Evolutionary conservation across 1,140 invertebrate genomes (phyloP).

Genomic region (Drosophila bocqueti): DNA sequence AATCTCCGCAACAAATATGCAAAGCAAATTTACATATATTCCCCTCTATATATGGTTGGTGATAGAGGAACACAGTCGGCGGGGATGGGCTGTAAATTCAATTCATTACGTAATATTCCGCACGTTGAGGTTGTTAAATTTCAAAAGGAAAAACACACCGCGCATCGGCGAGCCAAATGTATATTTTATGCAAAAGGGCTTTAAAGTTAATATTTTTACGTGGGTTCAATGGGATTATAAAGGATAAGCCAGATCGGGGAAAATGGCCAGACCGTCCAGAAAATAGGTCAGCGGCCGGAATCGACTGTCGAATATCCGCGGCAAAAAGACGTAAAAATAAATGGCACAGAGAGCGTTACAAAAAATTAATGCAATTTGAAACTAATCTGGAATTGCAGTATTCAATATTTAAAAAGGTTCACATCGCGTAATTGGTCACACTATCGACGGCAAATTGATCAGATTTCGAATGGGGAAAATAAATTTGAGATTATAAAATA

Average conservation of each 20-base stretch:
- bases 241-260: conserved; percentile 30
- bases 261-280: conserved; percentile 1
- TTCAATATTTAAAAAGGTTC: conserved; percentile 20
- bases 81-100: conserved; percentile 31
- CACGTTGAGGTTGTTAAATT: conserved; percentile 42
- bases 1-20: conserved; percentile 51
- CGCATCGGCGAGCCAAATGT: conserved; percentile 23
- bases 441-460: conserved; percentile 3
- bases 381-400: conserved; percentile 27
- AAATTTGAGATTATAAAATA: conserved; percentile 9
- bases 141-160: conserved; percentile 14
- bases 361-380: conserved; percentile 36
- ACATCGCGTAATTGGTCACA: conserved; percentile 5
- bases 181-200: conserved; percentile 57
- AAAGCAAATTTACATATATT: conserved; percentile 47
- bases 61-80: neutral
- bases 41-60: neutral
- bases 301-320: neutral
- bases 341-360: neutral
- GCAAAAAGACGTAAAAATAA: conserved; percentile 14
- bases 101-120: conserved; percentile 50
- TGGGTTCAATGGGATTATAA: conserved; percentile 42
- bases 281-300: conserved; percentile 31
- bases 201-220: conserved; percentile 61
- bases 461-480: neutral